Evolutionary conservation across 2,888 invertebrate genomes (phyloP), one percentile per base, ranked within the genome.

Genomic region (Eupithecia inturbata): DNA sequence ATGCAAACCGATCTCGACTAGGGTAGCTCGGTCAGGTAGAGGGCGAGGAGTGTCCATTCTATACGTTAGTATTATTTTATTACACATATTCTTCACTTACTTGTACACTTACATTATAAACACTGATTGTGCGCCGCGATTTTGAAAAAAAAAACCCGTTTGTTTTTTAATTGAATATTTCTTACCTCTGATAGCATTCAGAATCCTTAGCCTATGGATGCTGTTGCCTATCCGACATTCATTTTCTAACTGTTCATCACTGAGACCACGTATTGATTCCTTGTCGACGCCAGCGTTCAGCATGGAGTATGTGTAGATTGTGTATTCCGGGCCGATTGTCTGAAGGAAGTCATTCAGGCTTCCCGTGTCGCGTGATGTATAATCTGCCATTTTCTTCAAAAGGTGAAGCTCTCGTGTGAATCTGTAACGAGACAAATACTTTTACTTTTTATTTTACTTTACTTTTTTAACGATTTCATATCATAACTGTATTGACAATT

Each of bases 251-350:
- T 99, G 98, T 82, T 99, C 99, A 84, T 99, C 99, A 64, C 97
- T 97, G 36, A 99, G 92, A 73, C 96, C 96, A 77, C 97, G 96
- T 76, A 99, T 95, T 14, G 97, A 97, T 81, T 97, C 97, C 87
- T 97, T 97, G 89, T 99, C 99, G 49, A 99, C 98, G 22, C 99
- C 99, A 36, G 98, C 97, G 87, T 98, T 98, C 70, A 99, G 93
- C 97, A 99, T 98, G 70, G 97, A 97, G 92, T 99, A 99, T 0
- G 99, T 99, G 92, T 99, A 99, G 81, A 98, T 98, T 70, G 98
- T 97, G 89, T 98, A 98, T 88, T 99, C 99, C 4, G 97, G 96
- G 1, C 98, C 98, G 75, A 99, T 96, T 63, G 95, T 95, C 86
- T 96, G 97, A 62, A 99, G 94, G 88, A 98, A 98, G 76, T 96